Base-by-base conservation (phyloP, 2,113 vertebrate genomes). In the Phoxinus phoxinus region DNA sequence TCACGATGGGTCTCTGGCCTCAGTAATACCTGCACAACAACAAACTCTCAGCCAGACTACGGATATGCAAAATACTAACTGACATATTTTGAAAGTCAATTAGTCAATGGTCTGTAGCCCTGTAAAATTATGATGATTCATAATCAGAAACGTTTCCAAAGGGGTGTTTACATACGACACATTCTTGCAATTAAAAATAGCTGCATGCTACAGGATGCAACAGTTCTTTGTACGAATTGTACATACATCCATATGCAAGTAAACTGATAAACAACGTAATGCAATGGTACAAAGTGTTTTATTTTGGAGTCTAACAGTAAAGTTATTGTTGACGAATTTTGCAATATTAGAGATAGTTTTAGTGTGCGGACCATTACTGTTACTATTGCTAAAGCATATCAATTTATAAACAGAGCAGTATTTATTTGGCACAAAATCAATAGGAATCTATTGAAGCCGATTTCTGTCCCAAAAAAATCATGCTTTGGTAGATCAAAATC, bases 1-100 rank as follows among this genome's bases (percentile, higher is more conserved):
- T 81, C 79, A 32, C 35, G 67, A 85, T 51, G 82, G 77, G 25
- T 86, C 86, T 88, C 65, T 81, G 69, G 61, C 30, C 86, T 56
- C 53, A 65, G 56, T 17, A 56, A 65, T 79, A 65, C 69, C 46
- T 53, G 46, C 74, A 67, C 77, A 77, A 58, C 53, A 37, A 46
- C n/a, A n/a, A 74, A 46, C n/a, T 41, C 41, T 74, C 5, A 74
- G 72, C n/a, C 71, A 46, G 41, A 46, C 23, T 46, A 21, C 53
- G 2, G 53, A 56, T 56, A 25, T 27, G 72, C 41, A 46, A 74
- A 74, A 48, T n/a, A 44, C 21, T 27, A 74, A 63, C 13, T 63
- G n/a, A 63, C 17, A 44, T 25, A 17, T 46, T 27, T 74, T 48
- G 21, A 73, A 73, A 74, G n/a, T 15, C 41, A 13, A 74, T 74